Base-by-base conservation (phyloP, 2,888 invertebrate species). In the Phaedon cochleariae region DNA sequence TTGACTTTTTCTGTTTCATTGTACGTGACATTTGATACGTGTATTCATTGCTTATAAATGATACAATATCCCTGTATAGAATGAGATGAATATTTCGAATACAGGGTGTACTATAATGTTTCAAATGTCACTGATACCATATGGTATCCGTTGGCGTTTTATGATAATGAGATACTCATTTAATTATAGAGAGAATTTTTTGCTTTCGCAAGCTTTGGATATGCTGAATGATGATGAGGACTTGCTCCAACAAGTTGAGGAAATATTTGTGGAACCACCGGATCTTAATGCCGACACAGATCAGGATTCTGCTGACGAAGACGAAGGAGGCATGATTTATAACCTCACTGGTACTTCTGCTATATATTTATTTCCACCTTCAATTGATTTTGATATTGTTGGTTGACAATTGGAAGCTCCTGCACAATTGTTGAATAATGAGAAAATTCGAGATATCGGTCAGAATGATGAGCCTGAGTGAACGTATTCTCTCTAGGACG, bases 331-430 rank as follows among this genome's bases (percentile, higher is more conserved):
- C n/a, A n/a, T n/a, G n/a, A n/a, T n/a, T n/a, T n/a, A n/a, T n/a
- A n/a, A n/a, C n/a, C n/a, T n/a, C n/a, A n/a, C n/a, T n/a, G n/a
- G n/a, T n/a, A n/a, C 46, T 45, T 3, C 9, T 29, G 18, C 22
- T 41, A 18, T 49, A 0, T 10, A 29, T 57, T 7, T 48, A 41
- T 58, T 45, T 48, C 17, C 5, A n/a, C 52, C 22, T 57, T 29
- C 7, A 4, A 29, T 29, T 7, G 29, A 46, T 60, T 60, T 59
- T 57, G 12, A 55, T 59, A 7, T 57, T 41, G 48, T 21, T 41
- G 52, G 49, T 60, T 34, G 60, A 51, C 57, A 67, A 20, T 59
- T 66, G 22, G 15, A 12, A 17, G 57, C 63, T n/a, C n/a, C n/a
- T n/a, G n/a, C n/a, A n/a, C n/a, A n/a, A n/a, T 62, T 66, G 12